Conservation (phyloP, 1,140 invertebrate species). For the Alviniconcha marisindica region DNA sequence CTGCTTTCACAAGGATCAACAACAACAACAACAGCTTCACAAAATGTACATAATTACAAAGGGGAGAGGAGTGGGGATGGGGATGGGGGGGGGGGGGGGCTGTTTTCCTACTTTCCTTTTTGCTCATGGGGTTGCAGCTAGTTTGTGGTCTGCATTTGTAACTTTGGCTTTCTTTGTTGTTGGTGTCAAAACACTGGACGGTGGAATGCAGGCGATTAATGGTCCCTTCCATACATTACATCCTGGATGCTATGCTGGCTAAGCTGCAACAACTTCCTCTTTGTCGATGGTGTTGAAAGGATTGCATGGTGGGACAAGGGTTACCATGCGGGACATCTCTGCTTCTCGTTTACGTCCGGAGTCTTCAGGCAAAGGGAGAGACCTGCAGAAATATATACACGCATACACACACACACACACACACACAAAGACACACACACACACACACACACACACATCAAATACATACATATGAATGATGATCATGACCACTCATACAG, state of each 20-base stretch:
- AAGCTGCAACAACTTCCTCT: slow-evolving; percentile 33
- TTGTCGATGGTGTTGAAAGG: slow-evolving; percentile 66
- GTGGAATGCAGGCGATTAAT: too few species aligned
- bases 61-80: too few species aligned
- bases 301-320: slow-evolving; percentile 72
- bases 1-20: background rate
- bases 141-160: too few species aligned
- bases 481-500: too few species aligned
- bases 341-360: slow-evolving; percentile 64
- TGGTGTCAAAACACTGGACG: too few species aligned
- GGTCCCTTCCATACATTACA: too few species aligned
- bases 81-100: too few species aligned
- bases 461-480: background rate
- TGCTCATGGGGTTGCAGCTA: too few species aligned
- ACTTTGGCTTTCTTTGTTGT: too few species aligned
- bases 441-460: background rate
- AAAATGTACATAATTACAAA: too few species aligned
- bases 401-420: background rate
- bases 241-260: background rate
- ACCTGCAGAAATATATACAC: slow-evolving; percentile 36
- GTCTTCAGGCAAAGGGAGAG: slow-evolving; percentile 48
- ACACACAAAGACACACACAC: background rate
- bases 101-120: too few species aligned
- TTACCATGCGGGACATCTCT: slow-evolving; percentile 74
- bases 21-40: too few species aligned